A percentile compares a stretch with the other conserved stretches of the same genome.
Conservation (phyloP, 2,113 vertebrate species). For the Erythrocercus mccallii region DNA sequence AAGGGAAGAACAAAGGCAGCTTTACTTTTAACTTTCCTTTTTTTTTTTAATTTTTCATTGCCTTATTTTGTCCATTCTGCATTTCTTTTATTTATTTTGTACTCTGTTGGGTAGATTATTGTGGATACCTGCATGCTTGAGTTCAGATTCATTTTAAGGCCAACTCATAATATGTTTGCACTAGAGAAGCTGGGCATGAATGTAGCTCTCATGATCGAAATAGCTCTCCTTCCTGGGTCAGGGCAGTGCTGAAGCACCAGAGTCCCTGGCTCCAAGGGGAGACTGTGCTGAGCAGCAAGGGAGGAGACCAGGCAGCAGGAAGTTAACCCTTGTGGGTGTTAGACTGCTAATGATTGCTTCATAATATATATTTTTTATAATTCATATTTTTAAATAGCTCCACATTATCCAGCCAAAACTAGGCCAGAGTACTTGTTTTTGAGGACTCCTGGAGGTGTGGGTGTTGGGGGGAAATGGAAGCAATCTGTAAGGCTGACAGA, state of each 20-base stretch:
- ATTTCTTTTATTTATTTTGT: background rate
- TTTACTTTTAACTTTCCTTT: background rate
- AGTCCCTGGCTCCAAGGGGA: background rate
- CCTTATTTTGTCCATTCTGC: background rate
- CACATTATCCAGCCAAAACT: background rate
- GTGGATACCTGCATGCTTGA: background rate
- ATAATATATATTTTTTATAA: background rate
- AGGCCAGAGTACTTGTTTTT: background rate
- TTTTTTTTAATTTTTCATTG: background rate
- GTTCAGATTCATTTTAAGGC: background rate
- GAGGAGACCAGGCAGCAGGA: background rate
- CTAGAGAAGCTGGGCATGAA: background rate
- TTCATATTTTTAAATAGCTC: background rate
- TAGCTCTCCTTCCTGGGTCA: background rate
- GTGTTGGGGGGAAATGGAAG: background rate
- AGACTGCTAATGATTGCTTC: background rate
- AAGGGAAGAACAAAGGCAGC: background rate
- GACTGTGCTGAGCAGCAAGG: background rate
- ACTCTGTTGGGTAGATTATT: background rate
- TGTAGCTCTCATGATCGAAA: background rate
- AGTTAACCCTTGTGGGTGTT: background rate
- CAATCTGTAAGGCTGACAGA: background rate
- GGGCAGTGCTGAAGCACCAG: background rate
- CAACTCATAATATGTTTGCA: background rate
- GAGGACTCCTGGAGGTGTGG: background rate